Evolutionary conservation across 2,888 invertebrate genomes (phyloP), one percentile per base, ranked within the genome.

Genomic region (Chorisops tibialis): DNA sequence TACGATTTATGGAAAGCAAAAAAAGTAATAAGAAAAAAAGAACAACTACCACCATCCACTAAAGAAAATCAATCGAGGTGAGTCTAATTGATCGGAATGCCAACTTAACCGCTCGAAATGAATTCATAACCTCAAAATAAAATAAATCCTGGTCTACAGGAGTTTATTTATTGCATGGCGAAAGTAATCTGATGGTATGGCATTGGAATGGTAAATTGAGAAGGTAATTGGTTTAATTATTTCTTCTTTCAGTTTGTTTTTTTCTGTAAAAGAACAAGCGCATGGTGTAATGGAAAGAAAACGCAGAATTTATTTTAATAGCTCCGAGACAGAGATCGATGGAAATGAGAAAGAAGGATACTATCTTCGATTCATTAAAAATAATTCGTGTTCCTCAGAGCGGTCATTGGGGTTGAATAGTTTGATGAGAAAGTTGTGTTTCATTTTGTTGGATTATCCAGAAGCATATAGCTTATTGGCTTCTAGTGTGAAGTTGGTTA

Each of bases 91-190:
- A 51, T 51, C 38, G 51, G 51, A 51, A 51, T 22, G 24, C 18
- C 16, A 37, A 16, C 12, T 51, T 51, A 51, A 51, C 51, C 51
- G 18, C 51, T 38, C 38, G 51, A 51, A 35, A 18, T 51, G 38
- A 51, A 51, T 51, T 51, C 38, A 37, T 51, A 51, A 51, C 51
- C 51, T 37, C 51, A 51, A 51, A 51, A 51, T 30, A 50, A 51
- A 38, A 51, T 51, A 51, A 51, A 51, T 51, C 51, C 19, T 18
- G 11, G 35, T 6, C n/a, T n/a, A 16, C 5, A 16, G 19, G 3
- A 3, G 12, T 48, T 22, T 48, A 48, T 48, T 48, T 48, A 48
- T 24, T 21, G 24, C 12, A 6, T 16, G 48, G 22, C 12, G 14
- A 14, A 41, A 12, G 41, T 12, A 6, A n/a, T 41, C 6, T 41